Conservation (phyloP, 2,888 invertebrate genomes). For the Coenonympha arcania region DNA sequence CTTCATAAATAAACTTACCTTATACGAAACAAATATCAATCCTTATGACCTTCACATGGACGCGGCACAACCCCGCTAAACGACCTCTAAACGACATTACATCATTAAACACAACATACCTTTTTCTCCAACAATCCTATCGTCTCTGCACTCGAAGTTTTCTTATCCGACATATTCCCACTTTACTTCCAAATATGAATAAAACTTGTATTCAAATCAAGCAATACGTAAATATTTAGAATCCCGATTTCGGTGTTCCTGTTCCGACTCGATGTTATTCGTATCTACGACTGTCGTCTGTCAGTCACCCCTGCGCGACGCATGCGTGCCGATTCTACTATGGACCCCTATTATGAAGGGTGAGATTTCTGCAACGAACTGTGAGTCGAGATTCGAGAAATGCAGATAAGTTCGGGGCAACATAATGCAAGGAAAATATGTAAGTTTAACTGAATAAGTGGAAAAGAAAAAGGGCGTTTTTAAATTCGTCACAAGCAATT, state of each 20-base stretch:
- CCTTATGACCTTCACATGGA: slow-evolving; percentile 1
- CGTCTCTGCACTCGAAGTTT: slow-evolving; percentile 46
- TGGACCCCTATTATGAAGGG: slow-evolving; percentile 14
- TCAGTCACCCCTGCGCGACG: slow-evolving; percentile 20
- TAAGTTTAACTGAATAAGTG: too few species aligned
- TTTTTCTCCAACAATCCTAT: slow-evolving; percentile 59
- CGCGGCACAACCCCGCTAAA: slow-evolving; percentile 20
- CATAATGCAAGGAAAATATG: too few species aligned
- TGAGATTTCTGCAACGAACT: background rate
- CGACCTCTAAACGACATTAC: slow-evolving; percentile 61
- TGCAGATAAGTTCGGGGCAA: too few species aligned
- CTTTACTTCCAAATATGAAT: slow-evolving; percentile 9
- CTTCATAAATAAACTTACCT: too few species aligned
- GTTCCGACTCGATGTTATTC: slow-evolving; percentile 16
- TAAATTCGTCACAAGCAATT: too few species aligned
- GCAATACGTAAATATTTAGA: slow-evolving; percentile 3
- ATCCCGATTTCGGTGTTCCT: background rate
- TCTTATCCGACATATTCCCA: slow-evolving; percentile 46
- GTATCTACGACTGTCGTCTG: slow-evolving; percentile 22
- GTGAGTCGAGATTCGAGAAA: too few species aligned
- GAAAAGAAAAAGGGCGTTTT: too few species aligned
- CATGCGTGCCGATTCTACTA: slow-evolving; percentile 20
- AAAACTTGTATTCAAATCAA: slow-evolving; percentile 10
- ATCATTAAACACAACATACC: slow-evolving; percentile 35
- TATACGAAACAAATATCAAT: too few species aligned